Percentiles rank a stretch among this genome's conserved stretches.
Evolutionary conservation across 2,888 invertebrate genomes (phyloP).

Genomic region (Drosophila longiperda): DNA sequence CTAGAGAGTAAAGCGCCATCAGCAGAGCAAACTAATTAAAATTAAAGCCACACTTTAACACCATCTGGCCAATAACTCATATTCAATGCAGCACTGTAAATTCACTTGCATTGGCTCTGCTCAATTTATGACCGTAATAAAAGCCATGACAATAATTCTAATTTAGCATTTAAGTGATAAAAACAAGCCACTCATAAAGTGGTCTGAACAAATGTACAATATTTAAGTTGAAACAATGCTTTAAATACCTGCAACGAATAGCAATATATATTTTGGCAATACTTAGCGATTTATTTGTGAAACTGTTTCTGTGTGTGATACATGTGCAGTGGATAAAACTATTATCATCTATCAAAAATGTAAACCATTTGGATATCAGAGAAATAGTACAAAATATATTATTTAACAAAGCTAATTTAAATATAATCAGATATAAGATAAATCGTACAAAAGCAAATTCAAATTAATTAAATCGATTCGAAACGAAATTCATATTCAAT

Average conservation of each 20-base stretch:
- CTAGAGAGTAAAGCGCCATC: constrained; percentile 31
- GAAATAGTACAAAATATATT: constrained; percentile 1
- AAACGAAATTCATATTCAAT: neutral
- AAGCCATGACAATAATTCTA: constrained; percentile 71
- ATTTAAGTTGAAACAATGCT: constrained; percentile 20
- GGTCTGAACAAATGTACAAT: constrained; percentile 26
- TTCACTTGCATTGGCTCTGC: constrained; percentile 54
- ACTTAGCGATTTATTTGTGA: constrained; percentile 44
- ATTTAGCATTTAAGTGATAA: constrained; percentile 66
- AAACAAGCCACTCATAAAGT: constrained; percentile 26
- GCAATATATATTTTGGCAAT: constrained; percentile 49
- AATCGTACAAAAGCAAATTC: neutral
- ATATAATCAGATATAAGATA: neutral
- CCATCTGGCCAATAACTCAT: constrained; percentile 66
- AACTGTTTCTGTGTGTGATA: constrained; percentile 7
- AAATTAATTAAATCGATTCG: constrained; percentile 12
- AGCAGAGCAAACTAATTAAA: constrained; percentile 72
- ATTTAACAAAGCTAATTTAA: neutral
- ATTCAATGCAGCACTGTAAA: constrained; percentile 55
- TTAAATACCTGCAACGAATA: constrained; percentile 10
- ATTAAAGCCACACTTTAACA: constrained; percentile 67
- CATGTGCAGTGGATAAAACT: constrained; percentile 36
- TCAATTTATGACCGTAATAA: constrained; percentile 70
- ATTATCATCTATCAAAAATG: constrained; percentile 32
- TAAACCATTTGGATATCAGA: constrained; percentile 16